Conservation (phyloP, 2,888 invertebrate genomes). For the Cephus pulcher region DNA sequence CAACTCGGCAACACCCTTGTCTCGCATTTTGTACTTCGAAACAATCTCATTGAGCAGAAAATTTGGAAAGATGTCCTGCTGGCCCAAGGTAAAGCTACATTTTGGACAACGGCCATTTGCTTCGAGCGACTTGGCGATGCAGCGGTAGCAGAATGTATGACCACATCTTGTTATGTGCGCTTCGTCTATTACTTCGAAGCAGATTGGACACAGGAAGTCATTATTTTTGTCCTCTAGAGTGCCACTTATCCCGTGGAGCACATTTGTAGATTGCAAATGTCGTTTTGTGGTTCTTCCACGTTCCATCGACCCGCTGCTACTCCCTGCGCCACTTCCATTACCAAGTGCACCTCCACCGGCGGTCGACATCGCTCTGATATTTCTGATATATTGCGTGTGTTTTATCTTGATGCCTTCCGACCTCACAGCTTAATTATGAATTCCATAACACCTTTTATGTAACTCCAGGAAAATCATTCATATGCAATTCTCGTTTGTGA, state of each 20-base stretch:
- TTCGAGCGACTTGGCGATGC: constrained; percentile 79
- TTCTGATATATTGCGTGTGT: background rate
- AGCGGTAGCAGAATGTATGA: constrained; percentile 90
- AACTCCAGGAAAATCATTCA: constrained; percentile 12
- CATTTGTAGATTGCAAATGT: constrained; percentile 61
- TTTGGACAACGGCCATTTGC: constrained; percentile 82
- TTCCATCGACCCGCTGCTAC: constrained; percentile 29
- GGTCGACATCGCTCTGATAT: constrained; percentile 37
- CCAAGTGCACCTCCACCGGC: constrained; percentile 42
- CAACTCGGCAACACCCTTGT: constrained; percentile 66
- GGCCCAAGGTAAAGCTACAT: constrained; percentile 79
- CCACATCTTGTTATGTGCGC: constrained; percentile 93
- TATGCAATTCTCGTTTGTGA: constrained; percentile 12
- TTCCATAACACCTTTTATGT: background rate
- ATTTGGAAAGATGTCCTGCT: constrained; percentile 86
- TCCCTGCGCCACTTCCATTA: constrained; percentile 37
- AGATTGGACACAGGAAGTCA: constrained; percentile 82
- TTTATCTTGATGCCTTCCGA: background rate
- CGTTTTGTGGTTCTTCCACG: constrained; percentile 67
- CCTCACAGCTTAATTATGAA: background rate
- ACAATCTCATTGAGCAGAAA: constrained; percentile 86
- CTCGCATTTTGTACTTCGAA: constrained; percentile 75
- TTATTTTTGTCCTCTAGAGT: constrained; percentile 77
- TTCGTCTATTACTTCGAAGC: constrained; percentile 89
- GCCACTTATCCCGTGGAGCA: constrained; percentile 74